phyloP scores from a whole-genome alignment of 2,888 invertebrate genomes.

The Tipula vernalis region DNA sequence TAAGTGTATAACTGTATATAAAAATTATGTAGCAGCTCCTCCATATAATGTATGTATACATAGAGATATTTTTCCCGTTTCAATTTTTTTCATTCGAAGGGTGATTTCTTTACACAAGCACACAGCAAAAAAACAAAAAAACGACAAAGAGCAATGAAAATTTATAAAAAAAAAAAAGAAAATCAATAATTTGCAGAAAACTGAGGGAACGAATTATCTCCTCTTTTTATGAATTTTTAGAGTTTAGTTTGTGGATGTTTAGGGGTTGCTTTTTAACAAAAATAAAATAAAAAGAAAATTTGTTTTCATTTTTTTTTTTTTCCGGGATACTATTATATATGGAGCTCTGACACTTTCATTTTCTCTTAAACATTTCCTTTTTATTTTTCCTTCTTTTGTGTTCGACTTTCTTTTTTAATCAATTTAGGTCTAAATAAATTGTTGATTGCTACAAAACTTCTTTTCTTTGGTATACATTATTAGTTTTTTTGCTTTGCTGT shows the following conservation, averaged over 20 bases:
- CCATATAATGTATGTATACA: too few relatives aligned
- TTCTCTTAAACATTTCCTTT: neutral
- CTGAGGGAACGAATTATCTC: neutral
- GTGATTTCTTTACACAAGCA: neutral
- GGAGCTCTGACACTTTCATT: neutral
- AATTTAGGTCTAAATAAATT: slow-evolving; percentile 4
- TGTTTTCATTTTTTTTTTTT: neutral
- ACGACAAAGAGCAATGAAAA: neutral
- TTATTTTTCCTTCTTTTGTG: neutral
- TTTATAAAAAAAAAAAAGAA: neutral
- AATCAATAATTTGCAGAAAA: slow-evolving; percentile 4
- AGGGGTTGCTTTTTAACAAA: neutral
- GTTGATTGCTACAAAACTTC: neutral
- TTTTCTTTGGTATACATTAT: neutral
- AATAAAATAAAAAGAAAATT: neutral
- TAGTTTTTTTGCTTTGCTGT: neutral
- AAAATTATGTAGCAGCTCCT: neutral
- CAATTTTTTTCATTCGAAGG: neutral
- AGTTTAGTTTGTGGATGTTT: neutral
- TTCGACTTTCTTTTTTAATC: neutral
- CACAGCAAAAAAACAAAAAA: neutral
- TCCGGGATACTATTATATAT: neutral
- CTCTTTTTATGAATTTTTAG: neutral
- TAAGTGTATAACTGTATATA: neutral
- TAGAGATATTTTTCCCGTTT: neutral